Base-by-base conservation (phyloP, 2,888 invertebrate species). In the Erebia aethiops region DNA sequence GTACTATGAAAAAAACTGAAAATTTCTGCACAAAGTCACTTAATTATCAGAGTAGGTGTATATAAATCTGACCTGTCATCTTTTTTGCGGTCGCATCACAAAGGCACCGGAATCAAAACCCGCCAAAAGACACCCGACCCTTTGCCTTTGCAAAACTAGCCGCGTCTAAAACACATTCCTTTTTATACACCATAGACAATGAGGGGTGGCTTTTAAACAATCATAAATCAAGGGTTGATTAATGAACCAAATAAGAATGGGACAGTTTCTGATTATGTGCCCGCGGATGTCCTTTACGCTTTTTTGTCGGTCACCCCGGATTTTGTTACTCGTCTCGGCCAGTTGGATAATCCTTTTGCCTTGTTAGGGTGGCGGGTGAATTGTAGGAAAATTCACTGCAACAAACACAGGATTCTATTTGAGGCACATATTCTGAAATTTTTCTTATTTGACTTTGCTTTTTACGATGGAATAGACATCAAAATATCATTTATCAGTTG, bases 161-260 rank as follows among this genome's bases (percentile, higher is more conserved):
- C 67, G 67, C 74, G 79, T 79, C 79, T 74, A 73, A 71, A 75
- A 74, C 76, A 77, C 70, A 73, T 68, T 71, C 75, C 72, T 74
- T 77, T 77, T 77, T 76, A 75, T 69, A 73, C 65, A 56, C 70
- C 68, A 70, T 69, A 46, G 66, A 66, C 56, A 66, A 66, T 66
- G 56, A 62, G 21, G 65, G 66, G 66, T 14, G 78, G 66, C 66
- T 57, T 66, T 66, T 66, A 66, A 66, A 66, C 66, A 66, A 46
- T 66, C 66, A 66, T 66, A 66, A 66, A 66, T 66, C 66, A 66
- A 56, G 13, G 41, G 57, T 66, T 66, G 66, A 66, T 66, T 66
- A 66, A 66, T 66, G 66, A 56, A 66, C 56, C 43, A 43, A 56
- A 66, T 69, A 68, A 75, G 74, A 69, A 71, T 74, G 56, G 70